Evolutionary conservation across 2,113 vertebrate genomes (phyloP), one percentile per base, ranked within the genome.

Genomic region (Sebastes schlegelii): DNA sequence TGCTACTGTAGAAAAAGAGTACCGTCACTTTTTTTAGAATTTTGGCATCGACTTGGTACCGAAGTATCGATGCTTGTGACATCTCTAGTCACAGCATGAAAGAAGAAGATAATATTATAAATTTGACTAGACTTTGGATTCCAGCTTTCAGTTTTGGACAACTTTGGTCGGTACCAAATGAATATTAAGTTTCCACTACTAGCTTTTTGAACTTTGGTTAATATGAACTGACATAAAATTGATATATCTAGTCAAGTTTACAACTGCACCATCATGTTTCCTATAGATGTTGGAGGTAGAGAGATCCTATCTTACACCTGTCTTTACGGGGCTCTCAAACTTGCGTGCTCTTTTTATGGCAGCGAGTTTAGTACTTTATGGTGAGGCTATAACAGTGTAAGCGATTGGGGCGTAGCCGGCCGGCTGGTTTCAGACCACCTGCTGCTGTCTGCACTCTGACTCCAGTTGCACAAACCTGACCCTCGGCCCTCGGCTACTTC

Each of bases 401-500:
- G 21, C 40, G 76, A 75, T 26, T 17, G 48, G 66, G 72, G 75
- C 19, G 11, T 74, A 71, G 83, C 77, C 45, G 2, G 21, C 51
- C 1, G n/a, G 26, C 71, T 62, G 34, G 34, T 4, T 34, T 57
- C 65, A 54, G 92, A 92, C 91, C 92, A 93, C 90, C 89, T 79
- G 21, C 74, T 42, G 70, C 49, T 43, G 64, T 70, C 62, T 70
- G 52, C 66, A 49, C 77, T 60, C 21, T 54, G 80, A 71, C 83
- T 88, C 74, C 84, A 86, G 91, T 91, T 94, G 90, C 91, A 88
- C 77, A 83, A 87, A 82, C 77, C 77, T 84, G 88, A 91, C 86
- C 84, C 84, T 68, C 65, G 2, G 61, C 84, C 78, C 74, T 61
- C 17, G 5, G 71, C 65, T 70, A 66, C 83, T 61, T 83, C 83